Percentiles rank a stretch among this genome's conserved stretches.
Evolutionary conservation across 2,113 vertebrate species (phyloP).

Genomic region (Haemorhous mexicanus): DNA sequence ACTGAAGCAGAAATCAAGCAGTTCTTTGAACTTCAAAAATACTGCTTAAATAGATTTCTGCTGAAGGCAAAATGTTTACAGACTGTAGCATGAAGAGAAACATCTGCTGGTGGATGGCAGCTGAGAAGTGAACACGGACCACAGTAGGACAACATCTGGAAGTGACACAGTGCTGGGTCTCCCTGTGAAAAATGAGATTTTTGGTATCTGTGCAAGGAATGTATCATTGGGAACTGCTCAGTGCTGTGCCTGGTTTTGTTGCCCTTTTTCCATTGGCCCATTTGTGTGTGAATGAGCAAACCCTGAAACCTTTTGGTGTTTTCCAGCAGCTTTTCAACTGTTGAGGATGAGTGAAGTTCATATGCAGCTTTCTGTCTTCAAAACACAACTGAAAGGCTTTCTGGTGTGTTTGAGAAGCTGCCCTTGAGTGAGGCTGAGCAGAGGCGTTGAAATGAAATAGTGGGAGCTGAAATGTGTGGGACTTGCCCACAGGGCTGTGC

Average conservation of each 20-base stretch:
- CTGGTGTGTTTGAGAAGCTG: neutral
- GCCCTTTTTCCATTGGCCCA: neutral
- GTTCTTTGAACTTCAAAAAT: slow-evolving; percentile 29
- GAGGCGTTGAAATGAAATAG: neutral
- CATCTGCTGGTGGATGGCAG: neutral
- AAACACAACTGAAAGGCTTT: neutral
- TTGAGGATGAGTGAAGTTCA: neutral
- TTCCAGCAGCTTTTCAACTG: neutral
- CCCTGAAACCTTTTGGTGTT: neutral
- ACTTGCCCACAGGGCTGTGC: neutral
- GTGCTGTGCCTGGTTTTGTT: neutral
- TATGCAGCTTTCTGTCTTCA: neutral
- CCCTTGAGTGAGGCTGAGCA: neutral
- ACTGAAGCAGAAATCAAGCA: neutral
- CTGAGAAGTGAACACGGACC: neutral
- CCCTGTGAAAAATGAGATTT: neutral
- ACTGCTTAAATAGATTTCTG: neutral
- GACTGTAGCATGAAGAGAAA: neutral
- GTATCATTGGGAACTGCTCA: neutral
- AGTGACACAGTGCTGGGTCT: neutral
- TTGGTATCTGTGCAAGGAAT: neutral
- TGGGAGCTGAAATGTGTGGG: neutral
- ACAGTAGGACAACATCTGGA: neutral
- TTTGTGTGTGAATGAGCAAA: neutral
- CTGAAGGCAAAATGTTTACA: neutral